A percentile compares a stretch with the other conserved stretches of the same genome.
These are phyloP conservation scores for Cyphomyrmex costatus DNA, from an alignment of 1,140 invertebrate species.

Conservation along the genomic window DNA sequence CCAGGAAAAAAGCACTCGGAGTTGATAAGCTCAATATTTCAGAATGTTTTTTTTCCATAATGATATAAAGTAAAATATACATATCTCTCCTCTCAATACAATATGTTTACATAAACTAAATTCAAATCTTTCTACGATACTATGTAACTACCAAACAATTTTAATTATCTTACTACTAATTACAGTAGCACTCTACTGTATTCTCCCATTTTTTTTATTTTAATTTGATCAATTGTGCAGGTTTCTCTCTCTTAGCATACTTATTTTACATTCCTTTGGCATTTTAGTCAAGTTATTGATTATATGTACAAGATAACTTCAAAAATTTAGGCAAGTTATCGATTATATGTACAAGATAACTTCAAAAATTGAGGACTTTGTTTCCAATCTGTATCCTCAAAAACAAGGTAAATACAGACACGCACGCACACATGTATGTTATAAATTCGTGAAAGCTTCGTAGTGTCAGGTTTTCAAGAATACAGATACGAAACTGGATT, in stretches of 20 bases:
- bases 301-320: conserved; percentile 26
- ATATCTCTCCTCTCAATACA: not conserved
- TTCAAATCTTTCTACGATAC: not conserved
- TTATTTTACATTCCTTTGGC: not conserved
- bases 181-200: too few species aligned
- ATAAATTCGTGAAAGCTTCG: not conserved
- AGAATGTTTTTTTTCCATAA: not conserved
- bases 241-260: not conserved
- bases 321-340: not conserved
- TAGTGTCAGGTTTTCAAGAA: not conserved
- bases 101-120: not conserved
- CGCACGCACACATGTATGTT: not conserved
- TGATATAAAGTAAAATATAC: not conserved
- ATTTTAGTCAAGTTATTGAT: not conserved
- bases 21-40: conserved; percentile 1
- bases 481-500: not conserved
- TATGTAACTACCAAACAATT: not conserved
- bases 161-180: not conserved
- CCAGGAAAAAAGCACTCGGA: conserved; percentile 11
- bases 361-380: not conserved
- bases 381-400: conserved; percentile 7
- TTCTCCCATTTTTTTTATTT: not conserved
- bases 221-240: not conserved
- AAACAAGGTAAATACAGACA: not conserved
- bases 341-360: conserved; percentile 21